Base-by-base conservation (phyloP, 2,888 invertebrate genomes). In the Stegophylla sp. region DNA sequence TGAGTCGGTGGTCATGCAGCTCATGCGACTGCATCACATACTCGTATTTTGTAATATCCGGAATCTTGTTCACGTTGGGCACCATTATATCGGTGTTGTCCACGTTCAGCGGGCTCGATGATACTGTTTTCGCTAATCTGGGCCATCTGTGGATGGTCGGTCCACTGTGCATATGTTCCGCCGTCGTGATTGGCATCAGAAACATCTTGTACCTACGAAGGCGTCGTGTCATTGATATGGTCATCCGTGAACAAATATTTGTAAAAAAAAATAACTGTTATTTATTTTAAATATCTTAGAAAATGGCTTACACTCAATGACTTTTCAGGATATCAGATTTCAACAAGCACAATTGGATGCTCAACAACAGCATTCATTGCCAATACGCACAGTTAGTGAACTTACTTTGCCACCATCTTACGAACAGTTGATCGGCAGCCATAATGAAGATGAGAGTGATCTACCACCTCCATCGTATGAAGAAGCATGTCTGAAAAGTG, bases 121-220 rank as follows among this genome's bases (percentile, higher is more conserved):
- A 89, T 74, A 89, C 89, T 84, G 88, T 90, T 84, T 88, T 90
- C 84, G 83, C 83, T 17, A 89, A 90, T 86, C 87, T 91, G 84
- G 91, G 91, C 83, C 90, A 91, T 87, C 90, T 91, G 91, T 91
- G 91, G 91, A 88, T 91, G 20, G 90, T 91, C 82, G 91, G 91
- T 82, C 91, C 91, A 75, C 90, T 91, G 85, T 90, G 91, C 85
- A 90, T 91, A 85, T 90, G 91, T 86, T 90, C 90, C 83, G 91
- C 91, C 83, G 89, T 91, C 87, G 90, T 91, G 91, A 90, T 91
- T 77, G 91, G 91, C 64, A 90, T 91, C n/a, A 91, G 91, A 85
- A 91, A 90, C 85, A 90, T 91, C 88, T 86, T 91, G 71, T 91
- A 91, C 86, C 87, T 91, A 83, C 88, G 91, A 84, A 88, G 90